Evolutionary conservation across 1,140 invertebrate species (phyloP), one percentile per base, ranked within the genome.

Genomic region (Mycetomoellerius zeteki): DNA sequence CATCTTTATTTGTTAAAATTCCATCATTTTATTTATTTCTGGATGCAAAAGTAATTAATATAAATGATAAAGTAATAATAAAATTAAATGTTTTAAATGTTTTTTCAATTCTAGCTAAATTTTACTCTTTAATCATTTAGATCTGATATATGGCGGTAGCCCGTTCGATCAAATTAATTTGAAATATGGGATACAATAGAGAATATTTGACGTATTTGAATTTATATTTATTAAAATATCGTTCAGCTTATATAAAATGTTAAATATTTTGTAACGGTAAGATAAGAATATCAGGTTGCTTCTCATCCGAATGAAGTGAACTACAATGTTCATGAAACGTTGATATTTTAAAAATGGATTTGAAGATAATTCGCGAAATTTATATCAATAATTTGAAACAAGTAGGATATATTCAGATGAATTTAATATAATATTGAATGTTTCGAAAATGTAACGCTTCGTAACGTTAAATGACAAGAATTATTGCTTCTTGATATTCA

Each of bases 191-290:
- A 19, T 30, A 30, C 37, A 37, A 33, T 33, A 37, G 37, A 43
- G 7, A 19, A 30, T 64, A 64, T 64, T 64, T 64, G 7, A 7
- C 7, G 30, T n/a, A n/a, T 7, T 5, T 30, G 7, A 64, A 30
- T 64, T 64, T 64, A 33, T 30, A 64, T 64, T 60, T 16, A 14
- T 60, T 60, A 27, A 60, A 60, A 60, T 60, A 60, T 27, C 12
- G 16, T 27, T 27, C 12, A 56, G 1, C 54, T 56, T 21, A 56
- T 21, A 56, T 56, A 56, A 56, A 56, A 56, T 8, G 8, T 56
- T 10, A 56, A 56, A 56, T 56, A 56, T 56, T 24, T 58, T 21
- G 21, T 50, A 50, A 50, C 47, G 47, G 47, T 52, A n/a, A 54
- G 52, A 19, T 37, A 37, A 37, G 5, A 7, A 7, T 37, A 37